phyloP scores from a whole-genome alignment of 2,797 vertebrate species.

The Hippoglossus hippoglossus region DNA sequence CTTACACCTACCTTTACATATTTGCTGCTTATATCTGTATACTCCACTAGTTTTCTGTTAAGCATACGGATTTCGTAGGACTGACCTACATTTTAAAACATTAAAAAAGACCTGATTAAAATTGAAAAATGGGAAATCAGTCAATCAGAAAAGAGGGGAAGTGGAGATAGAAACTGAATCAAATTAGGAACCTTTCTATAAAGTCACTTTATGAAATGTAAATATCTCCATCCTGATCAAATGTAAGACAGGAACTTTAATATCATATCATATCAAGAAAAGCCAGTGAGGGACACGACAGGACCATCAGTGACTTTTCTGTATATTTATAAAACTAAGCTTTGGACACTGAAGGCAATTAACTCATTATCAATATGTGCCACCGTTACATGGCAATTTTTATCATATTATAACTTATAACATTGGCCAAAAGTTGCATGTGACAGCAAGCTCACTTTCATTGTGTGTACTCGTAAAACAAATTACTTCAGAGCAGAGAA shows the following conservation, averaged over 20 bases:
- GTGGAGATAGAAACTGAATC: slow-evolving; percentile 55
- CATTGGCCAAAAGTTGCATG: slow-evolving; percentile 7
- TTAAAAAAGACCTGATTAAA: slow-evolving; percentile 81
- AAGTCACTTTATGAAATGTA: slow-evolving; percentile 13
- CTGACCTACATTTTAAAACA: slow-evolving; percentile 91
- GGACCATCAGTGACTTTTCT: background rate
- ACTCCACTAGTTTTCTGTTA: slow-evolving; percentile 95
- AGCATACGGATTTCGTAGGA: slow-evolving; percentile 97
- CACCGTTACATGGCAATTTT: slow-evolving; percentile 1
- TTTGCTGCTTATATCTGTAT: slow-evolving; percentile 94
- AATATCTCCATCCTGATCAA: slow-evolving; percentile 27
- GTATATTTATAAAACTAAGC: background rate
- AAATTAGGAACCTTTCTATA: slow-evolving; percentile 46
- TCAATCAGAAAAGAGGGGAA: slow-evolving; percentile 71
- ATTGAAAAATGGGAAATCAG: slow-evolving; percentile 70
- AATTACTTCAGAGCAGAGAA: slow-evolving; percentile 56
- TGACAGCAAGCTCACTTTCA: slow-evolving; percentile 32
- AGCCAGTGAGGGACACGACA: background rate
- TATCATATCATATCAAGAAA: slow-evolving; percentile 14
- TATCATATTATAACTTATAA: too few relatives aligned
- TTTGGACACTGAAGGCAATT: slow-evolving; percentile 21
- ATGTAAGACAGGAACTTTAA: slow-evolving; percentile 4
- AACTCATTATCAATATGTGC: slow-evolving; percentile 15
- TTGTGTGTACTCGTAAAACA: slow-evolving; percentile 25
- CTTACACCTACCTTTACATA: slow-evolving; percentile 92